These are phyloP conservation scores for Harpalus rufipes DNA, from an alignment of 2,888 invertebrate genomes.

Conservation along the genomic window DNA sequence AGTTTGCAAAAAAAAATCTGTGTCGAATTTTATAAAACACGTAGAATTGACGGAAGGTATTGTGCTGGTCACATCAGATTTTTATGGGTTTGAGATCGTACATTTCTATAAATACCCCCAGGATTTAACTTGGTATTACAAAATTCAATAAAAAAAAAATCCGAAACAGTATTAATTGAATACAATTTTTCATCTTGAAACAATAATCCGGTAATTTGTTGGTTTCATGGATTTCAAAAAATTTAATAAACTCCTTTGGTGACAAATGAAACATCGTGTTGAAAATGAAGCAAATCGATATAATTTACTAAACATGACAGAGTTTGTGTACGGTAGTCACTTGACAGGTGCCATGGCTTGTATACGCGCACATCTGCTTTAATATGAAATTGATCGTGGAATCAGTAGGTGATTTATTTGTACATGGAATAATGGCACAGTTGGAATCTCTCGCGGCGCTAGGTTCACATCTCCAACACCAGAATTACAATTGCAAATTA, in stretches of 20 bases:
- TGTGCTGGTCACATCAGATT: no score
- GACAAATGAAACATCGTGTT: background rate
- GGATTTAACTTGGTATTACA: no score
- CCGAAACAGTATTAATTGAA: no score
- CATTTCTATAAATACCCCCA: no score
- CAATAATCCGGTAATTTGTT: no score
- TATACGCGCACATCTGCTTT: conserved; percentile 16
- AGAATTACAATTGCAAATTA: conserved; percentile 32
- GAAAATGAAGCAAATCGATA: background rate
- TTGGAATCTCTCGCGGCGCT: background rate
- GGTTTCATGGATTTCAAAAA: background rate
- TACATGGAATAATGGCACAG: conserved; percentile 8
- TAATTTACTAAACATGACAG: background rate
- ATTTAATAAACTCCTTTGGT: background rate
- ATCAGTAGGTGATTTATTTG: conserved; percentile 41
- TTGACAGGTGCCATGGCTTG: background rate
- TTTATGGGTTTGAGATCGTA: no score
- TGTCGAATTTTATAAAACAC: no score
- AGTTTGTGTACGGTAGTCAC: background rate
- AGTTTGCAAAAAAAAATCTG: no score
- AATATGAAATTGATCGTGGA: conserved; percentile 49
- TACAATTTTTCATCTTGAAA: no score
- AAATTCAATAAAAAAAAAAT: no score
- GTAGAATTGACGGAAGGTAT: no score
- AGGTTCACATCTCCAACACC: background rate